Percentiles rank a stretch among this genome's conserved stretches.
Evolutionary conservation across 92 coral and sea anemone species (phyloP).

Genomic region (Palythoa caribaeorum): DNA sequence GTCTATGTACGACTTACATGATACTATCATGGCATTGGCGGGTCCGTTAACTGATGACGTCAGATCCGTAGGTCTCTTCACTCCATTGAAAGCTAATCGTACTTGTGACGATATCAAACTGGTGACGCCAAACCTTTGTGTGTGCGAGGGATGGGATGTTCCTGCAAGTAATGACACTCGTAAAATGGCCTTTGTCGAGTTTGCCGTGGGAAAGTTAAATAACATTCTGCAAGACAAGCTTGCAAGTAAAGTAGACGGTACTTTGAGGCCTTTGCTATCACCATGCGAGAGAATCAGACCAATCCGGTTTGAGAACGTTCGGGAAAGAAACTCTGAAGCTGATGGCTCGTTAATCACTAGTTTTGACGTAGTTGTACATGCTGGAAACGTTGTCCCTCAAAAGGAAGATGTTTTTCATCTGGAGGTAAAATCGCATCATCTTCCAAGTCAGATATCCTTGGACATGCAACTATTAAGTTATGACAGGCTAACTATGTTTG

Average conservation of each 20-base stretch:
- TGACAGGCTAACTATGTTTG: slow-evolving; percentile 33
- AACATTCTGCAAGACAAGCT: slow-evolving; percentile 50
- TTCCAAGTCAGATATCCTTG: slow-evolving; percentile 19
- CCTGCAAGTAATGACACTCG: slow-evolving; percentile 64
- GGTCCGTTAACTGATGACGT: slow-evolving; percentile 54
- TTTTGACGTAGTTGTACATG: slow-evolving; percentile 52
- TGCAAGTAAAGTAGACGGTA: not conserved
- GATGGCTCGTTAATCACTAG: slow-evolving; percentile 59
- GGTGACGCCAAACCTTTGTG: slow-evolving; percentile 73
- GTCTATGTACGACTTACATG: slow-evolving; percentile 71
- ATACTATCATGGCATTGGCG: slow-evolving; percentile 67
- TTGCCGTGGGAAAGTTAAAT: slow-evolving; percentile 76
- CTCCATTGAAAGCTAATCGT: slow-evolving; percentile 58
- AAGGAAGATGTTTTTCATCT: slow-evolving; percentile 43
- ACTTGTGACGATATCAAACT: slow-evolving; percentile 75
- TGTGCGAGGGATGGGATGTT: slow-evolving; percentile 79
- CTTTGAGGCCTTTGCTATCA: not conserved
- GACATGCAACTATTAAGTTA: slow-evolving; percentile 16
- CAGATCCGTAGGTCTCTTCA: slow-evolving; percentile 64
- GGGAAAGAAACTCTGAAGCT: slow-evolving; percentile 56
- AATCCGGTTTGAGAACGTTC: slow-evolving; percentile 49
- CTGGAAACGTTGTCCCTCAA: slow-evolving; percentile 60
- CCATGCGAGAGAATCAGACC: slow-evolving; percentile 70
- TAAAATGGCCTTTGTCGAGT: slow-evolving; percentile 69
- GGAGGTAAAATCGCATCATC: slow-evolving; percentile 46